These are phyloP conservation scores for Anthoscopus minutus DNA, from an alignment of 2,113 vertebrate genomes.

Conservation along the genomic window DNA sequence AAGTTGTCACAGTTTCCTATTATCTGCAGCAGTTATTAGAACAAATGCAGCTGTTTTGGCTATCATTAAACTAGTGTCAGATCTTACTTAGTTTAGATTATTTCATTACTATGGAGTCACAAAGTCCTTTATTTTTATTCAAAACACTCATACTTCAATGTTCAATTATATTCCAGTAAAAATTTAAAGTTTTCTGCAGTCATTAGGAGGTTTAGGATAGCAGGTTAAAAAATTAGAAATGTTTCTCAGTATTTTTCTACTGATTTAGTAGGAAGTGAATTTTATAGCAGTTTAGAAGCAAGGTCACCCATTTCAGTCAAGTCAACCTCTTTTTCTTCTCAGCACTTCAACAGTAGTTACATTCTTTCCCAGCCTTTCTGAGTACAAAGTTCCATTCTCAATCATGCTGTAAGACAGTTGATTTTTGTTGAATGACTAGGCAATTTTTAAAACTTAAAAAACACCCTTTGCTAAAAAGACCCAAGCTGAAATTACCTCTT, in stretches of 20 bases:
- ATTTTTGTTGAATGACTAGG: background rate
- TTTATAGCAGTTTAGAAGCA: background rate
- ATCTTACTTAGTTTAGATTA: background rate
- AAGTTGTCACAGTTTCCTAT: background rate
- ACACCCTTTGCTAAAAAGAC: background rate
- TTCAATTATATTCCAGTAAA: background rate
- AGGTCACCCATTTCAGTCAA: background rate
- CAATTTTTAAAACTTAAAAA: background rate
- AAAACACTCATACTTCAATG: background rate
- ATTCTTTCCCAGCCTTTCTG: background rate
- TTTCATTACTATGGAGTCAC: background rate
- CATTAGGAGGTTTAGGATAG: rapidly evolving
- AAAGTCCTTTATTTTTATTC: background rate
- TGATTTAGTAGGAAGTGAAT: background rate
- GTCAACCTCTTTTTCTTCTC: background rate
- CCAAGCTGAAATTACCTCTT: background rate
- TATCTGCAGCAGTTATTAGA: background rate
- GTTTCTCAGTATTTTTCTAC: background rate
- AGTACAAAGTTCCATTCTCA: background rate
- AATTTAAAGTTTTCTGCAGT: background rate
- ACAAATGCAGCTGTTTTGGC: background rate
- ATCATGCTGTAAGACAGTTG: background rate
- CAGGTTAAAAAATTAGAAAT: background rate
- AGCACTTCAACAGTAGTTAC: background rate
- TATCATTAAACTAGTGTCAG: background rate